phyloP scores from a whole-genome alignment of 2,797 vertebrate species.

The Picus viridis region DNA sequence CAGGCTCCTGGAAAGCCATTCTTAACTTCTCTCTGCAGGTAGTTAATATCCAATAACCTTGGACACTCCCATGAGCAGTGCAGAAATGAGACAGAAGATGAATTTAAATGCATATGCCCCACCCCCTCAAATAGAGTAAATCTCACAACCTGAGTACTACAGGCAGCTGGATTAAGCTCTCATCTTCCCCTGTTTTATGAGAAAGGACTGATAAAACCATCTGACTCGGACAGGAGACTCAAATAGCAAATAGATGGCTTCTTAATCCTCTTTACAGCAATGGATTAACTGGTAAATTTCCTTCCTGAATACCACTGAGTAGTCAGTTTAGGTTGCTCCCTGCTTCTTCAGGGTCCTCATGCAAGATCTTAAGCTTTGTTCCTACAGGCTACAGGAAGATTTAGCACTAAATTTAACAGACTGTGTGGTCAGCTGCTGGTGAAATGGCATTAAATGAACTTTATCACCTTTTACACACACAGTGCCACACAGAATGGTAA shows the following conservation, averaged over 20 bases:
- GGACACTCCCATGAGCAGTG: neutral
- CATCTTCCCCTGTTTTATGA: neutral
- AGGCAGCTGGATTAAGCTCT: neutral
- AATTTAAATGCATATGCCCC: neutral
- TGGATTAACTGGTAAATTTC: neutral
- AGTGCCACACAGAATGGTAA: too few relatives aligned
- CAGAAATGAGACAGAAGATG: neutral
- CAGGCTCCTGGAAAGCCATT: neutral
- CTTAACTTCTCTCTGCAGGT: neutral
- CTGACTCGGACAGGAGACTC: neutral
- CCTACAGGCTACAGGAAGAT: neutral
- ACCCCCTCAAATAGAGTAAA: neutral
- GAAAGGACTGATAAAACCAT: neutral
- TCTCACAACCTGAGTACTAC: neutral
- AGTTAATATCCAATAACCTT: neutral
- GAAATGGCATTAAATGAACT: neutral
- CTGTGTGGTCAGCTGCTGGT: neutral
- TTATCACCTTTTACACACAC: neutral
- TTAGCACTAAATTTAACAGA: neutral
- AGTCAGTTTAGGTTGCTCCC: neutral
- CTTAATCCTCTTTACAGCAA: neutral
- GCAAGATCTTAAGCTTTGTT: neutral
- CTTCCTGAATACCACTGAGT: neutral
- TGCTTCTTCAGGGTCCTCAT: neutral
- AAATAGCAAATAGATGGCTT: neutral